These are phyloP conservation scores for Oxytorus armatus DNA, from an alignment of 2,888 invertebrate genomes.

Conservation along the genomic window DNA sequence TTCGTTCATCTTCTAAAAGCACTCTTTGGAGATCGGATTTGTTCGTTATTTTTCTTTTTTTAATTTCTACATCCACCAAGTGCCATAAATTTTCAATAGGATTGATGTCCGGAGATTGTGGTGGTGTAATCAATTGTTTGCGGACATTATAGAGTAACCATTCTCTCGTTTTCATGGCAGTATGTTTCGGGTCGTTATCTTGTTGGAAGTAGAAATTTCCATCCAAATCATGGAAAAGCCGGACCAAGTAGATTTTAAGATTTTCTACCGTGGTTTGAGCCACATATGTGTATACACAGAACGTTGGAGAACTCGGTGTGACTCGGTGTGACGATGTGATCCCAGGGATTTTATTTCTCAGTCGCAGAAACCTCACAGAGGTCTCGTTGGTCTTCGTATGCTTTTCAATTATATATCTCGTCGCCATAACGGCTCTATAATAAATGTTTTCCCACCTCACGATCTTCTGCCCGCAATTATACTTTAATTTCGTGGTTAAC, in stretches of 20 bases:
- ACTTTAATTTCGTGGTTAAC: slow-evolving; percentile 7
- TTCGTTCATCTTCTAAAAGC: too few relatives aligned
- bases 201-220: too few relatives aligned
- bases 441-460: slow-evolving; percentile 10
- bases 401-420: slow-evolving; percentile 46
- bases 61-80: too few relatives aligned
- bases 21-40: too few relatives aligned
- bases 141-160: too few relatives aligned
- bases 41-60: too few relatives aligned
- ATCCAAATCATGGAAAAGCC: slow-evolving; percentile 76
- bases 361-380: slow-evolving; percentile 27
- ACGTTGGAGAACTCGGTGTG: not conserved
- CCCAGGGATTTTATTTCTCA: slow-evolving; percentile 74
- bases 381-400: slow-evolving; percentile 28
- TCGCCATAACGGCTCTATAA: slow-evolving; percentile 15
- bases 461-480: slow-evolving; percentile 31
- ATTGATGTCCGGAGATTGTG: too few relatives aligned
- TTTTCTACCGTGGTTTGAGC: not conserved
- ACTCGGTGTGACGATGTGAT: slow-evolving; percentile 67
- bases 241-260: slow-evolving; percentile 53
- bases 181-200: too few relatives aligned
- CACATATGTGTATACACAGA: not conserved
- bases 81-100: too few relatives aligned
- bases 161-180: too few relatives aligned
- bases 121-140: too few relatives aligned